A percentile compares a stretch with the other conserved stretches of the same genome.
These are phyloP conservation scores for Yoshiicerus persimilis DNA, from an alignment of 1,140 invertebrate species.

Conservation along the genomic window DNA sequence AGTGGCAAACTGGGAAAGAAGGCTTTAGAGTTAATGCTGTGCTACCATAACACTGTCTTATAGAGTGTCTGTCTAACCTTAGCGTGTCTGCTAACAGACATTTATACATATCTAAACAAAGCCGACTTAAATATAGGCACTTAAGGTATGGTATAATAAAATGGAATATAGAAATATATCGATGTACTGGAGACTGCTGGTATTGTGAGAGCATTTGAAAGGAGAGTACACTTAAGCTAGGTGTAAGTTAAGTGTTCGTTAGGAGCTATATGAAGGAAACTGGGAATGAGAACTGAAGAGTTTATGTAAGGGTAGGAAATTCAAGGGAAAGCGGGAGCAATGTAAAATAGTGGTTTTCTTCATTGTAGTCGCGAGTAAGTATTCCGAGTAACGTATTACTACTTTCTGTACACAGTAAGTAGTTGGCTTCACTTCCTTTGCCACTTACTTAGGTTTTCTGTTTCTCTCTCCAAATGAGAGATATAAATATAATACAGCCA, in stretches of 20 bases:
- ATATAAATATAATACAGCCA: not conserved
- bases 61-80: not conserved
- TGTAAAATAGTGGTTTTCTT: not conserved
- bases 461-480: not conserved
- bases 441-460: not conserved
- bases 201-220: not conserved
- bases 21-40: not conserved
- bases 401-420: not conserved
- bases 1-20: not conserved
- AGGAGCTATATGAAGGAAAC: not conserved
- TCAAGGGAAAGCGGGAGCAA: not conserved
- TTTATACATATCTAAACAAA: not conserved
- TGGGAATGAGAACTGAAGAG: not conserved
- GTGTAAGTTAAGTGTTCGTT: not conserved
- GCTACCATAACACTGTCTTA: not conserved
- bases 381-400: not conserved
- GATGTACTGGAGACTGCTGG: too few relatives aligned
- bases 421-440: not conserved
- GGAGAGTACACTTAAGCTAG: not conserved
- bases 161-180: not conserved
- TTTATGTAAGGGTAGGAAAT: not conserved
- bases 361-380: not conserved
- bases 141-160: not conserved
- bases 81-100: not conserved
- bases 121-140: not conserved